Conservation (phyloP, 2,888 invertebrate species). For the Neoaliturus tenellus region DNA sequence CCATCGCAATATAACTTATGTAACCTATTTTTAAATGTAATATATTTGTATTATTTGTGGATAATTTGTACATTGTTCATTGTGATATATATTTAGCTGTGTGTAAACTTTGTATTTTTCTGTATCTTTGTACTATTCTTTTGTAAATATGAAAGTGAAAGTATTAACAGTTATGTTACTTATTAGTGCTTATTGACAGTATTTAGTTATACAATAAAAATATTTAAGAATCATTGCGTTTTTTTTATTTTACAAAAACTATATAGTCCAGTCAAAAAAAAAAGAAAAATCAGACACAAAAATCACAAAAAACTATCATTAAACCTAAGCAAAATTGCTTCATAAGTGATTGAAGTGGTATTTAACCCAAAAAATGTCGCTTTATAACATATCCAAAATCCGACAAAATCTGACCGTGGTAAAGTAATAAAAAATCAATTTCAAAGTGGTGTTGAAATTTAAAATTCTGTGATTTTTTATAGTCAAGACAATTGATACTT, state of each 20-base stretch:
- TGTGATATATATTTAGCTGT: slow-evolving; percentile 24
- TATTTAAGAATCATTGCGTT: background rate
- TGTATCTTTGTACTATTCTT: background rate
- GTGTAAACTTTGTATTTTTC: slow-evolving; percentile 18
- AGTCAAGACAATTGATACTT: too few relatives aligned
- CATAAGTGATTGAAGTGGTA: too few relatives aligned
- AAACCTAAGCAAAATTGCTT: too few relatives aligned
- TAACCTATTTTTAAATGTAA: background rate
- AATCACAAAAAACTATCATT: background rate
- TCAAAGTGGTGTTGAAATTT: too few relatives aligned
- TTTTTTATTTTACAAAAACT: background rate
- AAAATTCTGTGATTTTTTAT: too few relatives aligned
- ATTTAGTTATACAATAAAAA: slow-evolving; percentile 15
- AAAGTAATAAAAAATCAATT: too few relatives aligned
- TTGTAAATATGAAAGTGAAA: background rate
- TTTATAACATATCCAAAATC: too few relatives aligned
- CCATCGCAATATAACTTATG: background rate
- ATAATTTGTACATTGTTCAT: slow-evolving; percentile 15
- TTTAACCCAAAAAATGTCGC: too few relatives aligned
- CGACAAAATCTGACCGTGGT: too few relatives aligned
- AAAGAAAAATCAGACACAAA: too few relatives aligned
- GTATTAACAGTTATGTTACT: slow-evolving; percentile 26
- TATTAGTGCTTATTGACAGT: slow-evolving; percentile 24
- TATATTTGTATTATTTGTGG: slow-evolving; percentile 14
- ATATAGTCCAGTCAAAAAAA: too few relatives aligned